Evolutionary conservation across 2,797 vertebrate genomes (phyloP).

Genomic region (Manis crassicaudata): DNA sequence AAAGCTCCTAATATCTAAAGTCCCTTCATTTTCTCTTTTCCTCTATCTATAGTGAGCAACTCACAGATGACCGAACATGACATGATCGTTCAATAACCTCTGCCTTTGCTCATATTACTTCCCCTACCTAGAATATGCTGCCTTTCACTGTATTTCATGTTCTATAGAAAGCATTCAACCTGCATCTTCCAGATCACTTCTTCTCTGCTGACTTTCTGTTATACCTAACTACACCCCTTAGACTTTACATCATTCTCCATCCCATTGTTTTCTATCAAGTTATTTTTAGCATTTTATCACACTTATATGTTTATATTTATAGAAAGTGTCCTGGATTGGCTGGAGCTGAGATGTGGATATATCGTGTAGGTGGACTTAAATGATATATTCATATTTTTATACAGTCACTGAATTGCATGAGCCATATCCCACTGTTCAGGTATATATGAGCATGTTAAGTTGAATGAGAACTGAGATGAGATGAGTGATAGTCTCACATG

Average conservation of each 20-base stretch:
- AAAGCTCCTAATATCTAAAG: background rate
- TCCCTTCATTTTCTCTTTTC: background rate
- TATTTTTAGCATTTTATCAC: background rate
- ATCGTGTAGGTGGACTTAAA: background rate
- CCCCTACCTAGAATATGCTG: background rate
- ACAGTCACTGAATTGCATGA: background rate
- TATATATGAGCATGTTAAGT: background rate
- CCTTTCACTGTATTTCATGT: background rate
- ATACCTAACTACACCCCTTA: background rate
- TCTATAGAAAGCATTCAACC: background rate
- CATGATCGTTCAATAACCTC: background rate
- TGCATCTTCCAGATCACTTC: background rate
- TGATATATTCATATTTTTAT: background rate
- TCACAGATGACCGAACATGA: background rate
- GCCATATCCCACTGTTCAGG: background rate
- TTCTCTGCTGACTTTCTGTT: background rate
- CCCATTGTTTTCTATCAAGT: background rate
- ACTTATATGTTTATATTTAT: background rate
- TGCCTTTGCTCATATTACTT: background rate
- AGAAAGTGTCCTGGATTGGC: background rate
- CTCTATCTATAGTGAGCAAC: background rate
- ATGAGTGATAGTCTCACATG: background rate
- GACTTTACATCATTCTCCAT: background rate
- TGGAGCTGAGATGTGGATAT: background rate
- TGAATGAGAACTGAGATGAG: background rate